phyloP scores from a whole-genome alignment of 2,797 vertebrate genomes.

The Halcyon smyrnensis region DNA sequence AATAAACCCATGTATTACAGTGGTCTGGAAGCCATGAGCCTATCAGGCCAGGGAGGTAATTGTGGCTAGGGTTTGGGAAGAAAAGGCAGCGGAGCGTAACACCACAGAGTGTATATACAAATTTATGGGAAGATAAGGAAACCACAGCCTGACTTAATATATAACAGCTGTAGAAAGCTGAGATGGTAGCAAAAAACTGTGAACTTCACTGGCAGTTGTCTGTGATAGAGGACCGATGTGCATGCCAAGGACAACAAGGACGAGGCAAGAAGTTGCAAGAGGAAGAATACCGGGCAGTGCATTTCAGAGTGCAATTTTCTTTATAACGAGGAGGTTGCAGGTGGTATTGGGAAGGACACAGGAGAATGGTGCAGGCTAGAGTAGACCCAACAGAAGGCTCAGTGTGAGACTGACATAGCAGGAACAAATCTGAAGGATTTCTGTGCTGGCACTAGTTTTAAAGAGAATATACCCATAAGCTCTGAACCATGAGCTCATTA shows the following conservation, averaged over 20 bases:
- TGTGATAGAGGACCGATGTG: neutral
- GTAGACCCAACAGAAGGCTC: neutral
- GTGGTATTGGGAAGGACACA: neutral
- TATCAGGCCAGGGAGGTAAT: neutral
- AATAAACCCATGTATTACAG: neutral
- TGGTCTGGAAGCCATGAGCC: neutral
- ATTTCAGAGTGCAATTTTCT: neutral
- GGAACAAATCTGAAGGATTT: neutral
- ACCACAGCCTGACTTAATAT: neutral
- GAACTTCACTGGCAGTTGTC: neutral
- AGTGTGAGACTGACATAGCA: neutral
- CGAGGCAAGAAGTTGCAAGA: neutral
- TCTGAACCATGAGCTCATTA: neutral
- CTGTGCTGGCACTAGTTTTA: neutral
- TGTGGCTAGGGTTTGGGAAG: neutral
- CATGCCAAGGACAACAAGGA: neutral
- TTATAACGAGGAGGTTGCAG: neutral
- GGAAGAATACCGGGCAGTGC: neutral
- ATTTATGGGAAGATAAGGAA: neutral
- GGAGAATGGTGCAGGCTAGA: neutral
- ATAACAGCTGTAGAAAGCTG: neutral
- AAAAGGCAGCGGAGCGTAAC: neutral
- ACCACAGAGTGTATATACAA: neutral
- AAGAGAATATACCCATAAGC: neutral
- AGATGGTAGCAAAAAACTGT: neutral